Evolutionary conservation across 64 coral and sea anemone species (phyloP).

Genomic region (Orbicella faveolata): DNA sequence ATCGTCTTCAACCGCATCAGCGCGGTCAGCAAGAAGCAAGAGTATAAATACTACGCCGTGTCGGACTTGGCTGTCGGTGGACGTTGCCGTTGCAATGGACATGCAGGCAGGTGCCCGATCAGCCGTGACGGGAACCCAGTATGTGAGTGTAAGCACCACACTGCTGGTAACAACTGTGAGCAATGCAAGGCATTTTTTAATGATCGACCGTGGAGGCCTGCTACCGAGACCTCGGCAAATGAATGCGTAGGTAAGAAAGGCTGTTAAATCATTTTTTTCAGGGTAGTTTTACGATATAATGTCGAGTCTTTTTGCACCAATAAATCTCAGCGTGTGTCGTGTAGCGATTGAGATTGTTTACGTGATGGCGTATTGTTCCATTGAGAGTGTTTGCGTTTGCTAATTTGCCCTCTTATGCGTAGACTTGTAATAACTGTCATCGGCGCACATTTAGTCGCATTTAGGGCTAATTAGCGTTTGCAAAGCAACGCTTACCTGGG

Average conservation of each 20-base stretch:
- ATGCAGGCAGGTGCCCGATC: conserved; percentile 72
- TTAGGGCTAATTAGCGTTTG: conserved; percentile 33
- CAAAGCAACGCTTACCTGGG: not conserved
- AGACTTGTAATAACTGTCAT: conserved; percentile 36
- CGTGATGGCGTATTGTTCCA: not conserved
- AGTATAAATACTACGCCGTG: conserved; percentile 81
- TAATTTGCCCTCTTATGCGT: conserved; percentile 22
- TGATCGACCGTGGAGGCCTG: conserved; percentile 87
- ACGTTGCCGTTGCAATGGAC: conserved; percentile 92
- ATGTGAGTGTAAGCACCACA: conserved; percentile 95
- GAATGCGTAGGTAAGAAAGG: conserved; percentile 82
- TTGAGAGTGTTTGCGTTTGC: not conserved
- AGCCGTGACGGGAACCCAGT: conserved; percentile 58
- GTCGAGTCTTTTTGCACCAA: not conserved
- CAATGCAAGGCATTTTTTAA: conserved; percentile 91
- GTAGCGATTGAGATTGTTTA: conserved; percentile 10
- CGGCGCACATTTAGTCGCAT: conserved; percentile 16
- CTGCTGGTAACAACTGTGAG: conserved; percentile 80
- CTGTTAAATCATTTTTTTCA: not conserved
- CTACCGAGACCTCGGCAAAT: conserved; percentile 76
- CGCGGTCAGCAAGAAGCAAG: conserved; percentile 27
- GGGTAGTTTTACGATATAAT: not conserved
- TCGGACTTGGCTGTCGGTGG: conserved; percentile 93
- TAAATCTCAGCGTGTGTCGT: conserved; percentile 5
- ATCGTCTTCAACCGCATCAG: conserved; percentile 93